Conservation (phyloP, 2,888 invertebrate genomes). For the Pomacea canaliculata region DNA sequence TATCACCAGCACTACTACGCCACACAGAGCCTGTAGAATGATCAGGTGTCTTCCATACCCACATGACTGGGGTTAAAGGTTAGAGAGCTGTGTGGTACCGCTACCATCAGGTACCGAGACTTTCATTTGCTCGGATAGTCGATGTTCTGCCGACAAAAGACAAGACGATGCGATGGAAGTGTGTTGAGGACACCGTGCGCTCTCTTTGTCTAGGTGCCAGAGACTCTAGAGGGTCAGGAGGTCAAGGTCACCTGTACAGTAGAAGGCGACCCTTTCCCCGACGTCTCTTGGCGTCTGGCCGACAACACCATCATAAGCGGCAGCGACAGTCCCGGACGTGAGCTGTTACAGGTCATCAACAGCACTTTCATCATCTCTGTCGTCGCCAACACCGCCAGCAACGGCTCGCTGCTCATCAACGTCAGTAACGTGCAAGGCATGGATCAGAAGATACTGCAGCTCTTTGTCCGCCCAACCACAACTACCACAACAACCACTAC, state of each 20-base stretch:
- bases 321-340: neutral
- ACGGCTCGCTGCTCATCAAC: conserved; percentile 21
- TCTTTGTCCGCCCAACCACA: neutral
- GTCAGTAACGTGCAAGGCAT: conserved; percentile 16
- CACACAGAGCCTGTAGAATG: no score
- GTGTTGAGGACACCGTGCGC: no score
- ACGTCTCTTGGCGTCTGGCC: conserved; percentile 11
- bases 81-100: no score
- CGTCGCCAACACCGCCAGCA: conserved; percentile 5
- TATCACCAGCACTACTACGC: no score
- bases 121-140: no score
- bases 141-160: no score
- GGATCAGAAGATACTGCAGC: neutral
- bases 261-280: conserved; percentile 16
- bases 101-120: no score
- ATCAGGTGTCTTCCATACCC: no score
- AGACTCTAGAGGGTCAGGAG: neutral
- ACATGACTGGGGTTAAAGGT: no score
- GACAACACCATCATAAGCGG: conserved; percentile 4
- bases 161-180: no score
- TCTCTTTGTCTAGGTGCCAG: neutral
- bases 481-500: conserved; percentile 15
- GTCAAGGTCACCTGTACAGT: conserved; percentile 10
- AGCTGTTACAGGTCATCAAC: neutral
- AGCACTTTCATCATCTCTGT: conserved; percentile 5